A percentile compares a stretch with the other conserved stretches of the same genome.
phyloP scores from a whole-genome alignment of 2,113 vertebrate species.

The Girardinichthys multiradiatus region DNA sequence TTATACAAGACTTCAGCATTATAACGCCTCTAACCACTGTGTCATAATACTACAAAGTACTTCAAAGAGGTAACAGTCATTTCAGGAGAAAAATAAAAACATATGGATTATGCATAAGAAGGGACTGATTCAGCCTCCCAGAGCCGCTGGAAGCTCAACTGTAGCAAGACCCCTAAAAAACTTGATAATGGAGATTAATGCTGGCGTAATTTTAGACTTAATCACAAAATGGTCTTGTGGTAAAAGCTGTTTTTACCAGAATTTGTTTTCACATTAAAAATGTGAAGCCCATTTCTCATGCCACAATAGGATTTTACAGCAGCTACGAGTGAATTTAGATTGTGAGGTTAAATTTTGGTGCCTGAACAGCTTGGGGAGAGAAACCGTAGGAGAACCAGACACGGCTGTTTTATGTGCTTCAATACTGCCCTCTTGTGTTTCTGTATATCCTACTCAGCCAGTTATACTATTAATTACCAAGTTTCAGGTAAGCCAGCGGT shows the following conservation, averaged over 20 bases:
- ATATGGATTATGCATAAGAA: slow-evolving; percentile 74
- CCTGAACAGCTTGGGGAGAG: neutral
- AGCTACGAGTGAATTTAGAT: slow-evolving; percentile 28
- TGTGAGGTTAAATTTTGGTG: slow-evolving; percentile 18
- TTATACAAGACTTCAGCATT: slow-evolving; percentile 79
- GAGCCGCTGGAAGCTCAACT: slow-evolving; percentile 40
- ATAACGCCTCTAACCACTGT: slow-evolving; percentile 74
- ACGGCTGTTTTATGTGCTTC: slow-evolving; percentile 39
- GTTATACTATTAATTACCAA: neutral
- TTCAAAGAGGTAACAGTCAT: slow-evolving; percentile 75
- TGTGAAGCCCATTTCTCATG: slow-evolving; percentile 12
- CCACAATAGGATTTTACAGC: slow-evolving; percentile 30
- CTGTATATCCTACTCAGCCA: neutral
- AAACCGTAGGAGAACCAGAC: neutral
- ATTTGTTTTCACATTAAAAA: slow-evolving; percentile 20
- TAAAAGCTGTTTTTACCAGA: slow-evolving; percentile 10
- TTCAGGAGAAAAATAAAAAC: slow-evolving; percentile 75
- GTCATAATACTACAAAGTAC: slow-evolving; percentile 77
- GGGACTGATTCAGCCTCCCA: slow-evolving; percentile 60
- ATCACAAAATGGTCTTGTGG: slow-evolving; percentile 23
- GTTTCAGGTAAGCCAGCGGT: neutral
- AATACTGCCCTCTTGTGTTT: slow-evolving; percentile 81
- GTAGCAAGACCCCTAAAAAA: slow-evolving; percentile 37
- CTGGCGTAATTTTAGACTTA: slow-evolving; percentile 39
- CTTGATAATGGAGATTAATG: slow-evolving; percentile 47